These are phyloP conservation scores for Ctenomys sociabilis DNA, from an alignment of 2,113 vertebrate species.

Conservation along the genomic window DNA sequence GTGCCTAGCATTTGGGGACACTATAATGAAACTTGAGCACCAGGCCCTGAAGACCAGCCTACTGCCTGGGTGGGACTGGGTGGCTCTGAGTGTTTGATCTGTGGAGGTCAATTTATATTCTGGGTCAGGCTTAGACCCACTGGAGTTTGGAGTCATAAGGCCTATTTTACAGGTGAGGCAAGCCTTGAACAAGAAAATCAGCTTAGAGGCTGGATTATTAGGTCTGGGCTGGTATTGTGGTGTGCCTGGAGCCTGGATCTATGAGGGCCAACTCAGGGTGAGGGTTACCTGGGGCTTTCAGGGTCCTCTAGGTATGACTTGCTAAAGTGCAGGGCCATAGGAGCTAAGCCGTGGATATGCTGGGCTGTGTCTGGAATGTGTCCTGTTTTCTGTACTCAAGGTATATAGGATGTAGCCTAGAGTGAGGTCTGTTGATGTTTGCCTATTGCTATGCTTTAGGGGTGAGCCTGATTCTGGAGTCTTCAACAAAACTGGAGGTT, in stretches of 20 bases:
- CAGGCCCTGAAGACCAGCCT: background rate
- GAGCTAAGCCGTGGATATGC: background rate
- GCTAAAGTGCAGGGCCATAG: background rate
- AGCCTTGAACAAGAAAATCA: too few relatives aligned
- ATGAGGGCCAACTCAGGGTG: background rate
- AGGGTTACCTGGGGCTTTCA: background rate
- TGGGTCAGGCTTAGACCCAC: background rate
- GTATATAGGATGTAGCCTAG: background rate
- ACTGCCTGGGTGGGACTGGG: background rate
- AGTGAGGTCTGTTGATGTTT: background rate
- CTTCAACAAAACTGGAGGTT: background rate
- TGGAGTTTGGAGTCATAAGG: background rate
- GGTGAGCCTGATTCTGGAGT: background rate
- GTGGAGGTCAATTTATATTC: background rate
- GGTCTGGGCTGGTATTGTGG: background rate
- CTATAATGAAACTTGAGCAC: background rate
- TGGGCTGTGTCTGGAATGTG: background rate
- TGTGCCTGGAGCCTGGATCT: background rate
- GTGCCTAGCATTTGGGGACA: too few relatives aligned
- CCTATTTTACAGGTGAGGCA: background rate
- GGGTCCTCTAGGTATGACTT: background rate
- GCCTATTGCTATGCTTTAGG: background rate
- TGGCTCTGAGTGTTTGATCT: background rate
- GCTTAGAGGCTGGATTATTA: background rate
- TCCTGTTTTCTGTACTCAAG: background rate